These are phyloP conservation scores for Drosophila setifemur DNA, from an alignment of 1,140 invertebrate genomes.

Conservation along the genomic window DNA sequence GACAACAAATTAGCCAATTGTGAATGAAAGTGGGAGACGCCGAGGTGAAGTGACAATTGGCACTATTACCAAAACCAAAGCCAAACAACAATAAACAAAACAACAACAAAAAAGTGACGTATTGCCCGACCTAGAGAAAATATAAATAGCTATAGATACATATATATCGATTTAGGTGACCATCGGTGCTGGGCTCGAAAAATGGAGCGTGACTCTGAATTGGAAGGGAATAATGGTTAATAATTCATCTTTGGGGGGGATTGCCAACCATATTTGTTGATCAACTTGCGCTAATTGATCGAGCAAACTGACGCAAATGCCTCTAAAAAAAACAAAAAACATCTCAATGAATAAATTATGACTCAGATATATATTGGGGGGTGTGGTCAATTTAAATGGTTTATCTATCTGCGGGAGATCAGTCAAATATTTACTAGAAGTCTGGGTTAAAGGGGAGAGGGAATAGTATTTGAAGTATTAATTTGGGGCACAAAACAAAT, in stretches of 20 bases:
- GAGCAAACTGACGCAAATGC: slow-evolving; percentile 29
- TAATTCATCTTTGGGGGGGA: neutral
- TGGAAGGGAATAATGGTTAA: slow-evolving; percentile 16
- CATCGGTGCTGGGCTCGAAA: slow-evolving; percentile 30
- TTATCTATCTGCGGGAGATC: neutral
- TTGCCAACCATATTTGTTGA: slow-evolving; percentile 7
- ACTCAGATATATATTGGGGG: slow-evolving; percentile 10
- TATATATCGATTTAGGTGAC: neutral
- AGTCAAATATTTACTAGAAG: slow-evolving; percentile 11
- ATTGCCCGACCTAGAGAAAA: slow-evolving; percentile 26
- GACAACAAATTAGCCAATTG: slow-evolving; percentile 34
- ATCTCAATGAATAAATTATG: neutral
- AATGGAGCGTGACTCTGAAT: slow-evolving; percentile 39
- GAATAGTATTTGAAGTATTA: neutral
- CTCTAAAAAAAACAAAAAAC: too few relatives aligned
- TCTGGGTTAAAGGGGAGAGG: neutral
- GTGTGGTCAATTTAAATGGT: neutral
- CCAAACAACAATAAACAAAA: slow-evolving; percentile 16
- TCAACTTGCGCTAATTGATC: slow-evolving; percentile 33
- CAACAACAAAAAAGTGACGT: slow-evolving; percentile 32
- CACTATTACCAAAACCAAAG: slow-evolving; percentile 21
- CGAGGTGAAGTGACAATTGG: slow-evolving; percentile 25
- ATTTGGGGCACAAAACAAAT: too few relatives aligned
- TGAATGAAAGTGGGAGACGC: slow-evolving; percentile 19
- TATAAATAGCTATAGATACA: slow-evolving; percentile 1